Evolutionary conservation across 1,140 invertebrate species (phyloP), one percentile per base, ranked within the genome.

Genomic region (Drosophila willistoni): DNA sequence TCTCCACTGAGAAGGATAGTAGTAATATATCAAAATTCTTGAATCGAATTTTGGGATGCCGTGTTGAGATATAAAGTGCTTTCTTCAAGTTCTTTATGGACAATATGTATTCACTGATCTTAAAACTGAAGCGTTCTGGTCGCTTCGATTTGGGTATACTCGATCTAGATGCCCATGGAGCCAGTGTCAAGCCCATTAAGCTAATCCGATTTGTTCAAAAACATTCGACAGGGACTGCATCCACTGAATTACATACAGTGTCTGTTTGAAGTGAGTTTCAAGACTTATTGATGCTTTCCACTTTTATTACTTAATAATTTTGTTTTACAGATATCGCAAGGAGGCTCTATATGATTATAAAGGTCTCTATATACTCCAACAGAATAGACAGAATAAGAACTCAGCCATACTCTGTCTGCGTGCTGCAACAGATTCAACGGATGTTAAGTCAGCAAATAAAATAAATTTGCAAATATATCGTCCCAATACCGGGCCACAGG

Each of bases 21-120:
- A 97, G 97, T 90, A 98, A 98, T 91, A 99, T 99, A 94, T 97
- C 97, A 62, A 99, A 99, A 93, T 99, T 99, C 93, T 94, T 99
- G 3, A 99, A 99, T 91, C 94, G 99, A 73, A 98, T 99, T 73
- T 94, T 99, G 5, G 99, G 99, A 14, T 98, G 99, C 95, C 97
- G 97, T 1, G 98, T 99, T 1, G 96, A 98, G 19, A 92, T 99
- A 51, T 99, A 99, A 92, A 99, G 99, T 93, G 93, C 96, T 51
- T 93, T 99, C 0, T 99, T 99, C 93, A 96, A 98, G 81, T 99
- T 99, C 92, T 99, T 99, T 91, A 98, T 97, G 0, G 97, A 99
- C 90, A 99, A 98, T 0, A 93, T 99, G 34, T 94, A 95, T 19
- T 96, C 96, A 0, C 96, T 98, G 63, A 95, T 98, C 61, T 94